Percentiles rank a stretch among this genome's conserved stretches.
phyloP scores from a whole-genome alignment of 2,888 invertebrate genomes.

The Phaedon cochleariae region DNA sequence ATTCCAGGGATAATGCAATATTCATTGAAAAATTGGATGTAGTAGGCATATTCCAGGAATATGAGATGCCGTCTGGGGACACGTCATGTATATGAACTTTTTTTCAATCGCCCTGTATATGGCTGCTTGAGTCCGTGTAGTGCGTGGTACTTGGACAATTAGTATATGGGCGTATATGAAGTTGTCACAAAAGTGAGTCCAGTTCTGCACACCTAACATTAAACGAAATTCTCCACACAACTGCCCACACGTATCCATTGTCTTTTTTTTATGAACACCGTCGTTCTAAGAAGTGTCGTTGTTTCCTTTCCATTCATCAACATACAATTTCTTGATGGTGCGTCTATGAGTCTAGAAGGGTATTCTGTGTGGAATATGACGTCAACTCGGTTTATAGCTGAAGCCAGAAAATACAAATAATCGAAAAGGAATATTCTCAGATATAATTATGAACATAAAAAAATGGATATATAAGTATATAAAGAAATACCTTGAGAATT shows the following conservation, averaged over 20 bases:
- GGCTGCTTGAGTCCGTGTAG: too few relatives aligned
- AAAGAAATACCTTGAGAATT: too few relatives aligned
- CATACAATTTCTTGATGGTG: not conserved
- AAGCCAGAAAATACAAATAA: too few relatives aligned
- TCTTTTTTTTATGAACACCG: not conserved
- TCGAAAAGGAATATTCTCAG: too few relatives aligned
- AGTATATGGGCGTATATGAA: not conserved
- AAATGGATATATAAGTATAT: too few relatives aligned
- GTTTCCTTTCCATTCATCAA: not conserved
- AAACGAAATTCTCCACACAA: slow-evolving; percentile 1
- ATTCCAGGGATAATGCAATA: too few relatives aligned
- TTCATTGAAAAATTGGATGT: too few relatives aligned
- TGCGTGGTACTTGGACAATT: not conserved
- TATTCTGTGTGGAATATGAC: not conserved
- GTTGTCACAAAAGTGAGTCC: not conserved
- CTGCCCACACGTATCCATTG: not conserved
- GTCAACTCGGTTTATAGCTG: not conserved
- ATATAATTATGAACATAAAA: too few relatives aligned
- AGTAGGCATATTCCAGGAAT: too few relatives aligned
- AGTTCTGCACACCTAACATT: slow-evolving; percentile 2
- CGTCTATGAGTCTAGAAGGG: not conserved
- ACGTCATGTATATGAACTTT: too few relatives aligned
- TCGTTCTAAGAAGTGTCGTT: not conserved
- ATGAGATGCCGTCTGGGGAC: too few relatives aligned
- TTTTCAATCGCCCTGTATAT: too few relatives aligned